These are phyloP conservation scores for Boloria selene DNA, from an alignment of 2,888 invertebrate species.

Conservation along the genomic window DNA sequence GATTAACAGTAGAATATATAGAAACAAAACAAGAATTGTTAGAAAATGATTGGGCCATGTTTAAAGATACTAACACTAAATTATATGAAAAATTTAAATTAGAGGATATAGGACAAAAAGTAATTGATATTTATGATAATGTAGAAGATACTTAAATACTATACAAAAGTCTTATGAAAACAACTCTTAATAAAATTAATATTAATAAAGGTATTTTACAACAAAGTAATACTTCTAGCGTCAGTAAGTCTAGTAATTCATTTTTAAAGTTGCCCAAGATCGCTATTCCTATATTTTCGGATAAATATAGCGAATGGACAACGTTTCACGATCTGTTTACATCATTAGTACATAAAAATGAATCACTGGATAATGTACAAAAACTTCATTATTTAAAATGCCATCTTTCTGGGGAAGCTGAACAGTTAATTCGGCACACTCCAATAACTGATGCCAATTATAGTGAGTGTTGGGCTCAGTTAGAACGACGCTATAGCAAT, in stretches of 20 bases:
- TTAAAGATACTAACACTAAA: background rate
- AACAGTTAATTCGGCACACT: constrained; percentile 38
- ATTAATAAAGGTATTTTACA: background rate
- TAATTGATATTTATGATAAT: too few relatives aligned
- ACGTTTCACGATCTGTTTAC: constrained; percentile 3
- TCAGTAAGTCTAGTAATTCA: background rate
- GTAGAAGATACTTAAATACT: too few relatives aligned
- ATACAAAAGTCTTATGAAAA: too few relatives aligned
- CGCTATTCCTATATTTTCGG: constrained; percentile 22
- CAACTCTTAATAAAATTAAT: background rate
- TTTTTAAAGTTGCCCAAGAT: constrained; percentile 14
- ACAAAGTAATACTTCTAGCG: background rate
- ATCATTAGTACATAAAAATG: constrained; percentile 31
- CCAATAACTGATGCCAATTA: constrained; percentile 22
- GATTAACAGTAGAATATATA: constrained; percentile 5
- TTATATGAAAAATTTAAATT: background rate
- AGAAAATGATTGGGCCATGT: background rate
- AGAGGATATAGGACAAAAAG: too few relatives aligned
- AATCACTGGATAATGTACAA: constrained; percentile 40
- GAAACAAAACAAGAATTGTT: constrained; percentile 9
- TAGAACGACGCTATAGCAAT: constrained; percentile 23
- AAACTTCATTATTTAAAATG: constrained; percentile 26
- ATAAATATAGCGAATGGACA: constrained; percentile 37
- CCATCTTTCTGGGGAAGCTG: constrained; percentile 41
- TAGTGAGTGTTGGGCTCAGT: constrained; percentile 21